A percentile compares a stretch with the other conserved stretches of the same genome.
Evolutionary conservation across 2,888 invertebrate species (phyloP).

Genomic region (Heliconius cydno): DNA sequence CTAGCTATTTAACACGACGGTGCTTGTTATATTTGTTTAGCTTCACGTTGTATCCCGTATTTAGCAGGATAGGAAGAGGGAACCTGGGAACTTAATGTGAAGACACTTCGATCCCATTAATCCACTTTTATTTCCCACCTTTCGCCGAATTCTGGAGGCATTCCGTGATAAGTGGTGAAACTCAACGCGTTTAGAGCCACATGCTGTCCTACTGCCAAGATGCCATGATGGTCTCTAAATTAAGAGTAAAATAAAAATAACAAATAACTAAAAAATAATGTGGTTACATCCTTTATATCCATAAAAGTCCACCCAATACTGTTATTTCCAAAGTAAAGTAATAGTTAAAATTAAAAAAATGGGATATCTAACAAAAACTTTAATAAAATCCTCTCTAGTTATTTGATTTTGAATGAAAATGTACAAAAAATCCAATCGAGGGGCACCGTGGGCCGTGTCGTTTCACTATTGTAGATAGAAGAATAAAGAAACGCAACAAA

Average conservation of each 20-base stretch:
- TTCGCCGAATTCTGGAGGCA: neutral
- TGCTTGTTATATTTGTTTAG: neutral
- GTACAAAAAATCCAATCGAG: conserved; percentile 30
- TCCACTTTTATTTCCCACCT: neutral
- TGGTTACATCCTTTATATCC: neutral
- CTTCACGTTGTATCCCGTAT: neutral
- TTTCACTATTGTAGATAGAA: conserved; percentile 16
- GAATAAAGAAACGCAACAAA: conserved; percentile 33
- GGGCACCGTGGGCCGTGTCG: conserved; percentile 18
- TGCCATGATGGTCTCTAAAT: neutral
- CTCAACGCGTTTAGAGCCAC: neutral
- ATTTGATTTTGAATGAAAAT: conserved; percentile 27
- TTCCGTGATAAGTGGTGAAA: neutral
- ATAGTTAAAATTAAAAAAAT: conserved; percentile 7
- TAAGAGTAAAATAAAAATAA: neutral
- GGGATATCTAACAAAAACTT: neutral
- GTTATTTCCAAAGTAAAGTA: neutral
- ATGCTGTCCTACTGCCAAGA: neutral
- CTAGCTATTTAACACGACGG: neutral
- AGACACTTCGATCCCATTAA: neutral
- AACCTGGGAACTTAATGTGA: neutral
- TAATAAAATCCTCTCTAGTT: conserved; percentile 29
- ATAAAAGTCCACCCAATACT: neutral
- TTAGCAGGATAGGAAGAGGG: neutral
- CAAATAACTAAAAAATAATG: neutral